phyloP scores from a whole-genome alignment of 2,113 vertebrate species.

The Oceanodroma tethys region DNA sequence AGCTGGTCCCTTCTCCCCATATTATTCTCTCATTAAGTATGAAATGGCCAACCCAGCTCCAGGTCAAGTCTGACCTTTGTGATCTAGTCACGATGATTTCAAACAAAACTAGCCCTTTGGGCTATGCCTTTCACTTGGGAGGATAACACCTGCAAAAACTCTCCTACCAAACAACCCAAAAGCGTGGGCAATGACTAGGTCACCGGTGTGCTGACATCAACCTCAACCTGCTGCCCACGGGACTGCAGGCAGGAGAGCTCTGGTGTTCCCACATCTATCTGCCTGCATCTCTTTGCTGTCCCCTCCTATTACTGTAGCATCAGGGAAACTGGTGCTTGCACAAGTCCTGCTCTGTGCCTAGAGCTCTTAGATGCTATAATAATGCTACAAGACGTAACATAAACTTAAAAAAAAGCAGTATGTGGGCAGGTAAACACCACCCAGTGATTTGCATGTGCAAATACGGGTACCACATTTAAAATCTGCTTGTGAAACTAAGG shows the following conservation, averaged over 20 bases:
- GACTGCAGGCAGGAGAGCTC: background rate
- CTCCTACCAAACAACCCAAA: background rate
- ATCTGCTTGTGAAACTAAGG: background rate
- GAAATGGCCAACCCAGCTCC: background rate
- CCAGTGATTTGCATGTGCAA: background rate
- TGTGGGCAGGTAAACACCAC: background rate
- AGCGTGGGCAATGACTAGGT: background rate
- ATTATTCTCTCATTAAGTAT: background rate
- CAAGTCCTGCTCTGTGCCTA: background rate
- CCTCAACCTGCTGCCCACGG: background rate
- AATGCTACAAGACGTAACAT: background rate
- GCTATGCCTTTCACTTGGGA: background rate
- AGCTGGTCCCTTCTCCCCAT: background rate
- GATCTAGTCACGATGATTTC: background rate
- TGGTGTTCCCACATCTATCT: background rate
- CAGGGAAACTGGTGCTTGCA: background rate
- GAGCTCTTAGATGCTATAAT: background rate
- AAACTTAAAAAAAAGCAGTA: background rate
- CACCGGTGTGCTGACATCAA: accelerated
- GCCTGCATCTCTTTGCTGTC: background rate
- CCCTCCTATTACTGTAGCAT: background rate
- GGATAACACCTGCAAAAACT: background rate
- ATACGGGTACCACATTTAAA: background rate
- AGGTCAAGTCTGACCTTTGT: background rate
- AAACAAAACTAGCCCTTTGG: background rate